Base-by-base conservation (phyloP, 2,888 invertebrate species). In the Blastobasis lacticolella region DNA sequence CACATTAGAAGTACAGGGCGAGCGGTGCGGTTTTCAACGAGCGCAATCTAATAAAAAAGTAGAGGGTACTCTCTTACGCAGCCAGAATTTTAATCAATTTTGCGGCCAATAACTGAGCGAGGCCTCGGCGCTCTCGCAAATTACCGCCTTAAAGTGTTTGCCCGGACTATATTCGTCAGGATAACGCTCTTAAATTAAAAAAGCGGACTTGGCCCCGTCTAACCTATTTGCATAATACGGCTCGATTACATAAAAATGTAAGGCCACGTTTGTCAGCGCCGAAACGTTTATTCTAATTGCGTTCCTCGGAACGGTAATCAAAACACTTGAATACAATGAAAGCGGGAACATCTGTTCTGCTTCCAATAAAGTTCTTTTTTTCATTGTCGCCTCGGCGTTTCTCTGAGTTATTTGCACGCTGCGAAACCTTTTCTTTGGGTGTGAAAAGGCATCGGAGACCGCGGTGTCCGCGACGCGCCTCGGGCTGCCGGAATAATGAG, bases 71-170 rank as follows among this genome's bases (percentile, higher is more conserved):
- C 64, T 68, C 74, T 74, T 74, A 81, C 81, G 76, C 75, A 73
- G 73, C 67, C 60, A 72, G 82, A 84, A 85, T 85, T 84, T 84
- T 82, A 85, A 84, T 85, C 82, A 85, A 82, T 81, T 81, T 78
- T 78, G 81, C 67, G 83, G 79, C 78, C 81, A 78, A 82, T 83
- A 78, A 75, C 74, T 72, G 75, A 67, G 70, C 64, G 59, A 59
- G 60, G 63, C 63, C 61, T 56, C 69, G 67, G 69, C 73, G 62
- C 66, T 68, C 69, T 75, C 71, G 62, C 79, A 78, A 82, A 82
- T 83, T 81, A 79, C 77, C 73, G 72, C 73, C 72, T 75, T 72
- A 66, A 74, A 78, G 61, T 71, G 69, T 73, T 75, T 67, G 62
- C 69, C 59, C 56, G 56, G 69, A 72, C 71, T 73, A 67, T 71